Evolutionary conservation across 92 coral and sea anemone species (phyloP), one percentile per base, ranked within the genome.

Genomic region (Chrysogorgia sp.): DNA sequence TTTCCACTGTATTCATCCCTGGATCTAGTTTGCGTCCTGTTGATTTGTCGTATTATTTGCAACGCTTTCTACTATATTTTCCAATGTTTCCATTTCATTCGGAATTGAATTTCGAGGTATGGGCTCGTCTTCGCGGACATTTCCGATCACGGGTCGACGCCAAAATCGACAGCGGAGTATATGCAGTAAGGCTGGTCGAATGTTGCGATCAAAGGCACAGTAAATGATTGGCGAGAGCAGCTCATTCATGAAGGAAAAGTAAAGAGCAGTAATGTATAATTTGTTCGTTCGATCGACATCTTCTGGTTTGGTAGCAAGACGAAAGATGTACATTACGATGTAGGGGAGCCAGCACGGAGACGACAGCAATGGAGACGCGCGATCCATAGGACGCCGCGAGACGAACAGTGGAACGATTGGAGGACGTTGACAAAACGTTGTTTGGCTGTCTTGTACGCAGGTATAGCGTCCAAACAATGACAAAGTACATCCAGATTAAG

Each of bases 191-290:
- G 49, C 50, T 7, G 79, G 79, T 26, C 58, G 58, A 28, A 72
- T 72, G 64, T 72, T 72, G 30, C 79, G 79, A 34, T 72, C 79
- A 14, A 72, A 72, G 7, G 65, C 79, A 24, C 79, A 72, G 35
- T 72, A 72, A 17, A 72, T 34, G 12, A 72, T 28, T 15, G 79
- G 79, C 12, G 79, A 26, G 20, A 72, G 12, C 4, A 72, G 50
- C 22, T 72, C 79, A 31, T 50, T 72, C 4, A 25, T 32, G 24
- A 72, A 72, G 0, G 65, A 72, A 4, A 59, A 52, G 34, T 72
- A 72, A 1, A 72, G 43, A 0, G 79, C 79, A 7, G 40, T 13
- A 30, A 72, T 32, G 41, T 31, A 72, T 20, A 53, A 45, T 1
- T 43, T 20, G 55, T 65, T 72, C 24, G 49, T 15, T 34, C 79